A percentile compares a stretch with the other conserved stretches of the same genome.
phyloP scores from a whole-genome alignment of 2,797 vertebrate genomes.

The Xenops minutus region DNA sequence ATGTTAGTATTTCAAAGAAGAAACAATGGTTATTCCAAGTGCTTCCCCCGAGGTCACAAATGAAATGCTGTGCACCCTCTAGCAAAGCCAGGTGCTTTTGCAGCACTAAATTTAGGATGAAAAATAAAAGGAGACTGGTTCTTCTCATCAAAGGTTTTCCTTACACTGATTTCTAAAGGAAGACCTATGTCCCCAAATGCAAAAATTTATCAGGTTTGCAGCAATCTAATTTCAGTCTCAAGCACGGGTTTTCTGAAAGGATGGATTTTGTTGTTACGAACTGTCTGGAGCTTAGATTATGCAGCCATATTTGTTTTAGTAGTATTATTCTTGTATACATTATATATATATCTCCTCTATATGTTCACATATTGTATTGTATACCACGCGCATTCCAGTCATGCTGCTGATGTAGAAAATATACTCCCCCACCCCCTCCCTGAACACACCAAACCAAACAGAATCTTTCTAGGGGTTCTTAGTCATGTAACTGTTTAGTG shows the following conservation, averaged over 20 bases:
- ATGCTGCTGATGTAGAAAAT: not conserved
- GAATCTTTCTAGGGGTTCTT: not conserved
- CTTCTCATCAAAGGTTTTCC: not conserved
- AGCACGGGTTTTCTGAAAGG: not conserved
- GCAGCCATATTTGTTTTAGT: not conserved
- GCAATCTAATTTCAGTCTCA: not conserved
- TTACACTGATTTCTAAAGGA: not conserved
- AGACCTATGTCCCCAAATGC: not conserved
- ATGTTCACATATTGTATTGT: not conserved
- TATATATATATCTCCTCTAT: not conserved
- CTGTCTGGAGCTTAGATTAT: not conserved
- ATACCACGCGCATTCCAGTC: not conserved
- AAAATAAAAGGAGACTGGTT: not conserved
- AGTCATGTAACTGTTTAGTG: not conserved
- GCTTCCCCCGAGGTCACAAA: not conserved
- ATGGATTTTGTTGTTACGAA: not conserved
- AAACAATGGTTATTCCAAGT: not conserved
- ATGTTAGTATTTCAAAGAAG: not conserved
- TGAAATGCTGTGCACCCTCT: not conserved
- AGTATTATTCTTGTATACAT: not conserved
- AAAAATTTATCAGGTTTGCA: not conserved
- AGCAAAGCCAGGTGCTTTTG: not conserved
- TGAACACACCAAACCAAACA: not conserved
- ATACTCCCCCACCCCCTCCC: accelerated
- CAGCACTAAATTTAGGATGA: not conserved